Conservation (phyloP, 2,797 vertebrate genomes). For the Chiloscyllium punctatum region DNA sequence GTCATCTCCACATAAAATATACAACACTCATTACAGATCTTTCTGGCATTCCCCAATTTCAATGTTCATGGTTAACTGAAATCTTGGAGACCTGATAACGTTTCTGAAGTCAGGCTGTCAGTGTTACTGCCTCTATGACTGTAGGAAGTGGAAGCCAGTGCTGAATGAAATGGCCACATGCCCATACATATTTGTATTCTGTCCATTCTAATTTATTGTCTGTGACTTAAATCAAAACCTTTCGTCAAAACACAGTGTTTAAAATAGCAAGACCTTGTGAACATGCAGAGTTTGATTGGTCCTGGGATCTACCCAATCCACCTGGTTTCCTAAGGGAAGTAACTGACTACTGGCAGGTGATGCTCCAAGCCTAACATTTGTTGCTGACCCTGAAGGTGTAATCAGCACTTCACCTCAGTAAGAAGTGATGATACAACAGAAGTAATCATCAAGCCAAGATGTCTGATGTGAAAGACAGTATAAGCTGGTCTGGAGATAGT, state of each 20-base stretch:
- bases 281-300: not conserved
- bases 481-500: not conserved
- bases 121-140: not conserved
- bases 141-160: not conserved
- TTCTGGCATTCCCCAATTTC: not conserved
- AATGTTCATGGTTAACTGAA: not conserved
- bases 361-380: not conserved
- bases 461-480: not conserved
- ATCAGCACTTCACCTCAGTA: not conserved
- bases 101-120: too few relatives aligned
- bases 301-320: not conserved
- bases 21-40: not conserved
- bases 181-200: not conserved
- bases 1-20: too few relatives aligned
- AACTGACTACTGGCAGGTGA: not conserved
- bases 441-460: not conserved
- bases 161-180: not conserved
- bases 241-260: not conserved
- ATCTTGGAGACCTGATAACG: not conserved
- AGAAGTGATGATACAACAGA: not conserved
- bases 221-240: not conserved
- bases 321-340: not conserved
- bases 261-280: not conserved
- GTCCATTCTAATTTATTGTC: not conserved
- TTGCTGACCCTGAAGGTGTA: not conserved